Evolutionary conservation across 2,113 vertebrate genomes (phyloP), one percentile per base, ranked within the genome.

Genomic region (Neolamprologus modestus): DNA sequence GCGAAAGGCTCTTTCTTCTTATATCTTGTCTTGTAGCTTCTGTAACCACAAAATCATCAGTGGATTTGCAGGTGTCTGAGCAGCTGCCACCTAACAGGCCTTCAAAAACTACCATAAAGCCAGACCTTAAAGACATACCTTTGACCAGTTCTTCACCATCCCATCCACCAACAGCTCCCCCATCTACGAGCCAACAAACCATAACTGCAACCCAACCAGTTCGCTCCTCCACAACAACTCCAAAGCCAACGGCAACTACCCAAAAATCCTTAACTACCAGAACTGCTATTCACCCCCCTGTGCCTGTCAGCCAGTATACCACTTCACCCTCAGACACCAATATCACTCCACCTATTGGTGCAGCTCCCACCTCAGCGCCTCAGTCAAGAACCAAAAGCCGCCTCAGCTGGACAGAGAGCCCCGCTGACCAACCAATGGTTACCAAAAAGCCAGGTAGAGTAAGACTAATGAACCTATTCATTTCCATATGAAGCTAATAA

Each of bases 381-480:
- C 85, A 16, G 21, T 59, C 33, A 19, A 81, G 9, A 78, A 17
- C 85, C 16, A 95, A 21, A 83, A 95, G 87, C 82, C 92, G 88
- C 37, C 92, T 96, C 52, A 95, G 89, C 84, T 96, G 96, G 95
- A 96, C 95, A 1, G 96, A 96, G 89, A 95, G 85, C 52, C 91
- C 95, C 0, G 85, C 84, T 7, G 93, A 95, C 68, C 91, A 88
- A 79, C 92, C 76, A 21, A 85, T 87, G 71, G 35, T 92, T 33
- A 94, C 95, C 37, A 96, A 94, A 54, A 94, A 90, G 35, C 89
- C 95, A 71, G 95, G 96, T 96, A 92, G 2, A 82, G 35, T 66
- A 21, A 5, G n/a, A 84, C 11, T 7, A 8, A 81, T 17, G 24
- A 45, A 31, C 21, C 68, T 33, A 42, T 63, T 40, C 42, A 21